Conservation (phyloP, 2,888 invertebrate species). For the Mycalesis mineus region DNA sequence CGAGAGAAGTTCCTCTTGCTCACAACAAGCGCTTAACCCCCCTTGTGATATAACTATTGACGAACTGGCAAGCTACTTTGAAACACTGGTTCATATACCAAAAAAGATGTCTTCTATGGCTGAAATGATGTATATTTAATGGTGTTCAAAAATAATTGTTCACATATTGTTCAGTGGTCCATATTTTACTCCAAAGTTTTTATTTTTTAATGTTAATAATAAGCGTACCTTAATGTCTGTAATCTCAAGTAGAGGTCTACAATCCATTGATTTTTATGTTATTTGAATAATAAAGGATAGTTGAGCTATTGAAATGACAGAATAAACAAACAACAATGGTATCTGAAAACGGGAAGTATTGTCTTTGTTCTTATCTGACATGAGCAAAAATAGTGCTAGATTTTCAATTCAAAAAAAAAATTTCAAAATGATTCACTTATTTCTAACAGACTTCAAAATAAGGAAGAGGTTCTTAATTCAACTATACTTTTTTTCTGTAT, state of each 20-base stretch:
- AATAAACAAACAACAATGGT: too few relatives aligned
- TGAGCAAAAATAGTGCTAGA: too few relatives aligned
- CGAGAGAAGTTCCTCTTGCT: slow-evolving; percentile 78
- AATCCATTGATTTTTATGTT: neutral
- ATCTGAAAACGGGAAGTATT: too few relatives aligned
- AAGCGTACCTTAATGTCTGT: neutral
- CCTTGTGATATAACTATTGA: slow-evolving; percentile 94
- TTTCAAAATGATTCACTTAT: too few relatives aligned
- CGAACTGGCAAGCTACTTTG: slow-evolving; percentile 96
- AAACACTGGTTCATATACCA: slow-evolving; percentile 96
- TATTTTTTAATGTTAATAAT: slow-evolving; percentile 9
- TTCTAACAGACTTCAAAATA: too few relatives aligned
- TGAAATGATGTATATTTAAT: slow-evolving; percentile 98
- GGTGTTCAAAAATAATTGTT: neutral
- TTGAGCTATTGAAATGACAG: too few relatives aligned
- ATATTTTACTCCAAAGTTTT: slow-evolving; percentile 15
- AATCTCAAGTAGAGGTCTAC: neutral
- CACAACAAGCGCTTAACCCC: slow-evolving; percentile 86
- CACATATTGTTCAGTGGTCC: slow-evolving; percentile 17
- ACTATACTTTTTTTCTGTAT: too few relatives aligned
- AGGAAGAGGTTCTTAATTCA: too few relatives aligned
- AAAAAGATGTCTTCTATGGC: slow-evolving; percentile 99
- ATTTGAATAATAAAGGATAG: neutral
- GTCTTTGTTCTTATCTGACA: too few relatives aligned
- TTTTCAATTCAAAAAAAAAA: too few relatives aligned